Evolutionary conservation across 2,113 vertebrate genomes (phyloP).

Genomic region (Myocastor coypus): DNA sequence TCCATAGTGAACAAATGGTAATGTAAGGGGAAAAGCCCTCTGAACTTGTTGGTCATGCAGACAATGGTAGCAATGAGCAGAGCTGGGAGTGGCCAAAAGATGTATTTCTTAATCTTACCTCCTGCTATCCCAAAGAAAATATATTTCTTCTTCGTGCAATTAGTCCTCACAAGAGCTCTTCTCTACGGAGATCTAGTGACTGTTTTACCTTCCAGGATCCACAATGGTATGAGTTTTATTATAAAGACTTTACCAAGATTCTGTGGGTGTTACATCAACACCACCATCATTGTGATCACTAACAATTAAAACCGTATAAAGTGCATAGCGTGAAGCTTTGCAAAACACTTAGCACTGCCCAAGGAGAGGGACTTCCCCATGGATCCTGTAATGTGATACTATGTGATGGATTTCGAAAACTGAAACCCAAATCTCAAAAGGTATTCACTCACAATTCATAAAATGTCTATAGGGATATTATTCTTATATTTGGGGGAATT

Average conservation of each 20-base stretch:
- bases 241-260: constrained; percentile 61
- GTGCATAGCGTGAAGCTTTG: background rate
- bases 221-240: constrained; percentile 68
- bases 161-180: constrained; percentile 44
- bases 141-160: constrained; percentile 73
- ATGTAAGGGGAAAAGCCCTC: background rate
- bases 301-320: constrained; percentile 76
- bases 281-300: constrained; percentile 71
- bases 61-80: constrained; percentile 47
- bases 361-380: background rate
- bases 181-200: constrained; percentile 60
- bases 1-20: constrained; percentile 13
- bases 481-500: background rate
- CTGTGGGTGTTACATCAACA: constrained; percentile 69
- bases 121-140: constrained; percentile 71
- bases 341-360: background rate
- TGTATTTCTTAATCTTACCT: constrained; percentile 75
- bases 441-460: background rate
- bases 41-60: constrained; percentile 40
- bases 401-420: constrained; percentile 6
- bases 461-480: background rate
- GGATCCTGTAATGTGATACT: background rate
- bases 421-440: constrained; percentile 20
- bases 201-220: constrained; percentile 75
- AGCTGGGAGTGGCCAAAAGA: background rate